phyloP scores from a whole-genome alignment of 2,888 invertebrate species.

The Argynnis bischoffii region DNA sequence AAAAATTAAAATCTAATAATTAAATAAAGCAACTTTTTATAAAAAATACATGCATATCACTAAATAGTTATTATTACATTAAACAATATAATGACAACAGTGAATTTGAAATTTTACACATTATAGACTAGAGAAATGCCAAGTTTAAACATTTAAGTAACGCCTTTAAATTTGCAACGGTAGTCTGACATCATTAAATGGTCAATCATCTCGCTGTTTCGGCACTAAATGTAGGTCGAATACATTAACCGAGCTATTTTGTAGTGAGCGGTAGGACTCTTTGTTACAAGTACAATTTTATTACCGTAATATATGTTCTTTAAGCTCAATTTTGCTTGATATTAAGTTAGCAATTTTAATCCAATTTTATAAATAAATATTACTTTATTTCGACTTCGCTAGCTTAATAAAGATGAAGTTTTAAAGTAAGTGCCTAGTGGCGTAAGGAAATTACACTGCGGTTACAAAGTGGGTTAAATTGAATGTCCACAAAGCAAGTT shows the following conservation, averaged over 20 bases:
- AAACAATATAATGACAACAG: neutral
- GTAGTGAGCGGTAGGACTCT: constrained; percentile 36
- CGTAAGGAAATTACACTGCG: neutral
- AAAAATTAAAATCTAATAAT: constrained; percentile 25
- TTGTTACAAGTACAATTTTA: constrained; percentile 25
- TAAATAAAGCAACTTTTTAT: neutral
- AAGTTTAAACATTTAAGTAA: constrained; percentile 16
- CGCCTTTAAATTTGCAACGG: constrained; percentile 58
- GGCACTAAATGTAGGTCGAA: constrained; percentile 65
- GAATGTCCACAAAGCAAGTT: neutral
- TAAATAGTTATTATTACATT: neutral
- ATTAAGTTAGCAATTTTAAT: too few species aligned
- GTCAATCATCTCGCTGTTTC: constrained; percentile 68
- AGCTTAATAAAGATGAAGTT: neutral
- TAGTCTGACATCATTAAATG: constrained; percentile 69
- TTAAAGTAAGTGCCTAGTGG: neutral
- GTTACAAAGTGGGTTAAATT: neutral
- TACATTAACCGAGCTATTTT: constrained; percentile 62
- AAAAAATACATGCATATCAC: neutral
- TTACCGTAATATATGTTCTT: constrained; percentile 3
- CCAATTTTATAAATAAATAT: neutral
- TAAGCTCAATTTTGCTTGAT: neutral
- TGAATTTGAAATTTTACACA: neutral
- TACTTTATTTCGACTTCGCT: neutral
- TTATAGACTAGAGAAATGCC: constrained; percentile 1